A percentile compares a stretch with the other conserved stretches of the same genome.
Evolutionary conservation across 2,797 vertebrate species (phyloP).

Genomic region (Hyperoplus immaculatus): DNA sequence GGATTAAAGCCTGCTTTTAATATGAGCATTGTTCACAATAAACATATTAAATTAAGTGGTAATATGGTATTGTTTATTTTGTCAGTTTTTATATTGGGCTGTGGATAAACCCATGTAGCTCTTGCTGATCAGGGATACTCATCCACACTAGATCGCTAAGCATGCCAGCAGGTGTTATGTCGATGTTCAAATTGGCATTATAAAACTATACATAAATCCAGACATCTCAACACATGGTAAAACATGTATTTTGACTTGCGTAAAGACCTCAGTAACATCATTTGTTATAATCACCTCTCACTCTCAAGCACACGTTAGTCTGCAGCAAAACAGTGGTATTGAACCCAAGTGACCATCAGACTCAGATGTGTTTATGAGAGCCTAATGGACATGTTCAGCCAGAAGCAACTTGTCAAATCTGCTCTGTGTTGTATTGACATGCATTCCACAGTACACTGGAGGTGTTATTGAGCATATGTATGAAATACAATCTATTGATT

Average conservation of each 20-base stretch:
- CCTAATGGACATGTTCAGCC: constrained; percentile 5
- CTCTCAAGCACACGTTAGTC: constrained; percentile 13
- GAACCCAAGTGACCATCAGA: constrained; percentile 7
- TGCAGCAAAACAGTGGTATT: neutral
- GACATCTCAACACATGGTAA: constrained; percentile 29
- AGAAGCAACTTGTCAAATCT: constrained; percentile 17
- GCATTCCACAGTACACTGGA: constrained; percentile 17
- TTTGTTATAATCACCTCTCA: neutral
- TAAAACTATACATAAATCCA: neutral
- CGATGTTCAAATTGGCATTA: constrained; percentile 45
- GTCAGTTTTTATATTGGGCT: neutral
- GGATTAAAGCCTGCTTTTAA: neutral
- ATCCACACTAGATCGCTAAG: neutral
- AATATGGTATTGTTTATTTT: neutral
- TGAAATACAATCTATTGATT: constrained; percentile 37
- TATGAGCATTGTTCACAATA: neutral
- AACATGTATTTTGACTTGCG: neutral
- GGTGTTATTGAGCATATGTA: constrained; percentile 35
- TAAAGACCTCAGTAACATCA: too few relatives aligned
- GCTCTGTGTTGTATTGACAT: constrained; percentile 14
- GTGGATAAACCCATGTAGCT: neutral
- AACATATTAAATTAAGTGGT: neutral
- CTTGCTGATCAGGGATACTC: neutral
- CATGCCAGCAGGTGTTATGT: constrained; percentile 29
- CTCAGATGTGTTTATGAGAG: constrained; percentile 18